These are phyloP conservation scores for Chelonus insularis DNA, from an alignment of 1,140 invertebrate species.

Conservation along the genomic window DNA sequence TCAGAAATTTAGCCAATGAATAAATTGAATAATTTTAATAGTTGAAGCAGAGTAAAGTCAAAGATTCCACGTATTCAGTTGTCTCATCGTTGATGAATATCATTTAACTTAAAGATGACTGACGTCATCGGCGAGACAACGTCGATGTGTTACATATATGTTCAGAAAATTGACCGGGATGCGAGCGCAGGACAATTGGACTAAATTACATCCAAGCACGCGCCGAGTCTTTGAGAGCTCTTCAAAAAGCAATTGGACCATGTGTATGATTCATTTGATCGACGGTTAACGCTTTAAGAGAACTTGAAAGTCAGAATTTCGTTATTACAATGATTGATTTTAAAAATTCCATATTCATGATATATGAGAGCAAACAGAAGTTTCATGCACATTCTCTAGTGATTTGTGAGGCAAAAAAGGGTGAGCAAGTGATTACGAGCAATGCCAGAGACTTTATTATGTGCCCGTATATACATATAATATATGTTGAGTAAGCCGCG, in stretches of 20 bases:
- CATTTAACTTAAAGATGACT: conserved; percentile 40
- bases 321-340: background rate
- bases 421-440: conserved; percentile 12
- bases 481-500: background rate
- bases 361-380: too few relatives aligned
- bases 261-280: conserved; percentile 26
- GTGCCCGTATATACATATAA: conserved; percentile 9
- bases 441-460: background rate
- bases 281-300: background rate
- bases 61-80: conserved; percentile 16
- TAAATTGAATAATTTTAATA: background rate
- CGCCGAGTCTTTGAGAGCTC: conserved; percentile 32
- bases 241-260: conserved; percentile 42
- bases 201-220: conserved; percentile 43
- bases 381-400: too few relatives aligned
- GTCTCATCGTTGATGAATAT: conserved; percentile 24
- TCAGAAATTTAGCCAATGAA: too few relatives aligned
- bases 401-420: background rate
- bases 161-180: conserved; percentile 37
- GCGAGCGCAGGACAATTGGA: conserved; percentile 47
- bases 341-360: background rate
- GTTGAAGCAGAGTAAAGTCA: background rate
- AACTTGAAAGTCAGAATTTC: conserved; percentile 9
- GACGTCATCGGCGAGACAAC: conserved; percentile 34
- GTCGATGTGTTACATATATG: background rate